Evolutionary conservation across 2,113 vertebrate species (phyloP).

Genomic region (Mirounga angustirostris): DNA sequence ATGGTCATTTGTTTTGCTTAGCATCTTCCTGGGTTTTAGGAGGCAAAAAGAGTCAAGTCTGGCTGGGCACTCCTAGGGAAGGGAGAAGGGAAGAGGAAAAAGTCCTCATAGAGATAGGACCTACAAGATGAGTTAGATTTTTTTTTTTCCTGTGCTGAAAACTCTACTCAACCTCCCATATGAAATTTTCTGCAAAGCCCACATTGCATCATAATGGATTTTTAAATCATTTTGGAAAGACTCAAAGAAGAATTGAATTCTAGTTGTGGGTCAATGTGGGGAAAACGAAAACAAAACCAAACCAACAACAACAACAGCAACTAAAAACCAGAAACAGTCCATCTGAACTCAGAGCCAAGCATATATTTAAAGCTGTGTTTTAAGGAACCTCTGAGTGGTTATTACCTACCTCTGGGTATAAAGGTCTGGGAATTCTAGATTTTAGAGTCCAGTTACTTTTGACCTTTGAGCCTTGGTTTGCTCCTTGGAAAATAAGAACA

Average conservation of each 20-base stretch:
- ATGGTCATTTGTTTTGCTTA: not conserved
- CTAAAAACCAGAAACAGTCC: not conserved
- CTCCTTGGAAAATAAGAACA: not conserved
- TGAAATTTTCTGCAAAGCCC: not conserved
- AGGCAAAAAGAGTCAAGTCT: not conserved
- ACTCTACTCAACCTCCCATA: accelerated
- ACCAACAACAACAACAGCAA: not conserved
- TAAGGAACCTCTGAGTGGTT: not conserved
- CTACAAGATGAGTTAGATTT: not conserved
- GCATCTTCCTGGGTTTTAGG: not conserved
- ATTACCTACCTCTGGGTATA: not conserved
- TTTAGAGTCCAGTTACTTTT: not conserved
- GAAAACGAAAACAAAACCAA: not conserved
- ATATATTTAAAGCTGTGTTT: not conserved
- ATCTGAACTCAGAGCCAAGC: not conserved
- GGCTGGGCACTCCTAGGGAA: not conserved
- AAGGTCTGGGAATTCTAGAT: not conserved
- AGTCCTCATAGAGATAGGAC: not conserved
- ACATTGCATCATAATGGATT: not conserved
- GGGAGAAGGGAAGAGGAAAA: not conserved
- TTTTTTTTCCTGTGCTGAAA: not conserved
- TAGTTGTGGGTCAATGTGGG: not conserved
- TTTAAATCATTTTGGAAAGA: not conserved
- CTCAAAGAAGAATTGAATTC: not conserved
- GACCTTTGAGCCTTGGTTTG: not conserved